Conservation (phyloP, 2,797 vertebrate genomes). For the Steatocranus sp. region DNA sequence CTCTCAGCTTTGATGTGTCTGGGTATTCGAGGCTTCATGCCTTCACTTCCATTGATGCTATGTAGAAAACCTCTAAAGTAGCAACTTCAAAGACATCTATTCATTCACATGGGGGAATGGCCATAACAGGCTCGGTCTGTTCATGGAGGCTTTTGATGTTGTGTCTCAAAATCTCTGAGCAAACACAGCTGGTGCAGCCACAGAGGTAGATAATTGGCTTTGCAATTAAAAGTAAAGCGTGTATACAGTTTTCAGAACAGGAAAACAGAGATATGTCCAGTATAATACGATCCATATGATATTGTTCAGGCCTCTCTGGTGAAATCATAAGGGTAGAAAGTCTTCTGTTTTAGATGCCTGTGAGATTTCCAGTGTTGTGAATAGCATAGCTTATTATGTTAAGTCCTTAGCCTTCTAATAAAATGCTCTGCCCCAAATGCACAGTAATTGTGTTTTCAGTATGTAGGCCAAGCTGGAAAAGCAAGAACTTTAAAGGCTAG, state of each 20-base stretch:
- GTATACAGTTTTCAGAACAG: background rate
- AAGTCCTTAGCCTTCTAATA: background rate
- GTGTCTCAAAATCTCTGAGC: background rate
- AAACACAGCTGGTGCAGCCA: background rate
- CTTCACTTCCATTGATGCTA: background rate
- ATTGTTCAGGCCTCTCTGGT: background rate
- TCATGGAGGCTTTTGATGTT: constrained; percentile 38
- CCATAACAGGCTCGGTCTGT: constrained; percentile 13
- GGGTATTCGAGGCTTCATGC: background rate
- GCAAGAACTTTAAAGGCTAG: background rate
- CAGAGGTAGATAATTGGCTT: background rate
- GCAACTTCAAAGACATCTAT: constrained; percentile 41
- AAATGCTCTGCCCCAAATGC: background rate
- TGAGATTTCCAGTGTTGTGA: background rate
- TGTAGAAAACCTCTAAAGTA: background rate
- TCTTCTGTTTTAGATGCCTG: background rate
- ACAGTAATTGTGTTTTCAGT: background rate
- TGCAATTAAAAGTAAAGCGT: background rate
- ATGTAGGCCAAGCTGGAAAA: background rate
- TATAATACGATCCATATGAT: background rate
- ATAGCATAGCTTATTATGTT: background rate
- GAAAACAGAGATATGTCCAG: background rate
- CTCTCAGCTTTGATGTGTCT: background rate
- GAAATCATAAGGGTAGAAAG: background rate
- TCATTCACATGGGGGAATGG: constrained; percentile 6